A percentile compares a stretch with the other conserved stretches of the same genome.
Evolutionary conservation across 2,888 invertebrate species (phyloP).

Genomic region (Melinaea menophilus): DNA sequence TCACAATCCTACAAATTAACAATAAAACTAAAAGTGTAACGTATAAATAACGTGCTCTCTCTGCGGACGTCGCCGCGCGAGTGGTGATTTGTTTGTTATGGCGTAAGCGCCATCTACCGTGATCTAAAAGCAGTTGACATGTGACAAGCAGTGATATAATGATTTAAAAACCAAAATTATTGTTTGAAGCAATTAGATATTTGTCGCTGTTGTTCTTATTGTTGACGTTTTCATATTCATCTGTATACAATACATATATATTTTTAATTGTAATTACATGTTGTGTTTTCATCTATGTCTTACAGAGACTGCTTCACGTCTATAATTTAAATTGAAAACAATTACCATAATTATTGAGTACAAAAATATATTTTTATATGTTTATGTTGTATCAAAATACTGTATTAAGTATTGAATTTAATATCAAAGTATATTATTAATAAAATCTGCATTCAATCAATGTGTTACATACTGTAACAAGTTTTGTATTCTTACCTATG

Average conservation of each 20-base stretch:
- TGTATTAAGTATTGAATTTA: too few species aligned
- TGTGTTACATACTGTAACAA: not conserved
- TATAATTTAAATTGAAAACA: too few species aligned
- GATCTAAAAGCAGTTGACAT: conserved; percentile 49
- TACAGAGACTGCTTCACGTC: too few species aligned
- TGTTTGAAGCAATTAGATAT: too few species aligned
- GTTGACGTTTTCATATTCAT: too few species aligned
- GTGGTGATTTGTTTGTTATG: conserved; percentile 60
- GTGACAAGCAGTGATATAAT: conserved; percentile 25
- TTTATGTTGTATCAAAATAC: too few species aligned
- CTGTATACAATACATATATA: too few species aligned
- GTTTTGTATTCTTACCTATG: not conserved
- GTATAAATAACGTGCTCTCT: conserved; percentile 39
- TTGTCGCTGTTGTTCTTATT: too few species aligned
- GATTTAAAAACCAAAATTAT: not conserved
- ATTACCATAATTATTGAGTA: too few species aligned
- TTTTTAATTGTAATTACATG: too few species aligned
- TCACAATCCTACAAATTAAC: conserved; percentile 19
- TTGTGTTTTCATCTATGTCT: too few species aligned
- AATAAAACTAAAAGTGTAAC: conserved; percentile 39
- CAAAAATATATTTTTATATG: too few species aligned
- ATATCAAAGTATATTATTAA: not conserved
- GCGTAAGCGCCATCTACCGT: conserved; percentile 54
- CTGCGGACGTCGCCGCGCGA: conserved; percentile 40
- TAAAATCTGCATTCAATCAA: not conserved